phyloP scores from a whole-genome alignment of 2,888 invertebrate genomes.

The Clusia tigrina region DNA sequence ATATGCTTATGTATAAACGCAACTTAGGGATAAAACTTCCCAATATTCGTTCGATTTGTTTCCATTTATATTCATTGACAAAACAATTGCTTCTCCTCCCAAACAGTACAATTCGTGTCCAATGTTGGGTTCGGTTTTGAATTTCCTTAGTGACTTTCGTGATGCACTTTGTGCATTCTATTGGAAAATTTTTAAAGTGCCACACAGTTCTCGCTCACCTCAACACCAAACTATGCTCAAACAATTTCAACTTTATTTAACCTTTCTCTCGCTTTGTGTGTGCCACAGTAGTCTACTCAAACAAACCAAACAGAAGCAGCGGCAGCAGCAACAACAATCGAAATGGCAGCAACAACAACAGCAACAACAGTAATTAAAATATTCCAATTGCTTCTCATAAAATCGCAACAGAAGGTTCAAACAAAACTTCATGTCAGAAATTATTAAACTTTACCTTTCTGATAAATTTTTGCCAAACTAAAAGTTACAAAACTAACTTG shows the following conservation, averaged over 20 bases:
- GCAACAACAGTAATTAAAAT: neutral
- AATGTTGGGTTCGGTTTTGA: no score
- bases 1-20: no score
- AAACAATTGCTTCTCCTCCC: no score
- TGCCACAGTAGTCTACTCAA: neutral
- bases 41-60: no score
- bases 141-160: no score
- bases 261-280: neutral
- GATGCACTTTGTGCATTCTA: no score
- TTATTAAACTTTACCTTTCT: constrained; percentile 6
- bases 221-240: neutral
- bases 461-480: constrained; percentile 8
- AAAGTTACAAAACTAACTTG: constrained; percentile 6
- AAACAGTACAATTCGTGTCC: no score
- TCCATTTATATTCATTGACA: no score
- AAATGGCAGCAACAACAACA: neutral
- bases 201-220: no score
- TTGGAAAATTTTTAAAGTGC: no score
- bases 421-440: neutral
- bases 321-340: neutral
- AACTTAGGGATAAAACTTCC: no score
- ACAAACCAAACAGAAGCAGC: neutral
- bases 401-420: constrained; percentile 4
- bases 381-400: constrained; percentile 3
- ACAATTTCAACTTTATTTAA: neutral